Percentiles rank a stretch among this genome's conserved stretches.
These are phyloP conservation scores for Alca torda DNA, from an alignment of 2,797 vertebrate genomes.

Conservation along the genomic window DNA sequence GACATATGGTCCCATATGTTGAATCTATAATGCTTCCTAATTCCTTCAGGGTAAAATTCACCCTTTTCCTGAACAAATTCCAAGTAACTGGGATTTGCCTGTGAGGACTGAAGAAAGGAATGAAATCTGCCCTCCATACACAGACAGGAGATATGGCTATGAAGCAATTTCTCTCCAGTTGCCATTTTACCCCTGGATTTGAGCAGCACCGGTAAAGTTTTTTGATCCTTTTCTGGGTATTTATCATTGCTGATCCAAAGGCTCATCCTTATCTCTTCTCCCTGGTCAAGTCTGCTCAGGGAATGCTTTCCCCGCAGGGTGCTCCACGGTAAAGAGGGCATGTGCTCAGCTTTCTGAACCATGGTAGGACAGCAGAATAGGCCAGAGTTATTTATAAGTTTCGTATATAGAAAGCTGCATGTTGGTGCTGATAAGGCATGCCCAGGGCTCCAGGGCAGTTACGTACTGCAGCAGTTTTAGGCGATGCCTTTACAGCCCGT, in stretches of 20 bases:
- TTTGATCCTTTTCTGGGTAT: neutral
- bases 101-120: neutral
- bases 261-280: neutral
- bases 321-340: neutral
- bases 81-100: conserved; percentile 21
- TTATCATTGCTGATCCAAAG: neutral
- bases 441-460: neutral
- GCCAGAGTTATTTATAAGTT: neutral
- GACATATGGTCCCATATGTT: conserved; percentile 54
- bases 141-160: neutral
- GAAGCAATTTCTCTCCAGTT: neutral
- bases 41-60: conserved; percentile 33
- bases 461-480: neutral
- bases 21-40: conserved; percentile 28
- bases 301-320: neutral
- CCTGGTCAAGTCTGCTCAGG: neutral
- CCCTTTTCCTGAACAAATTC: conserved; percentile 39
- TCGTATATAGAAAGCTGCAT: neutral
- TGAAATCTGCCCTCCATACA: neutral
- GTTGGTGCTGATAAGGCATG: neutral
- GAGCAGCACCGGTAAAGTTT: neutral
- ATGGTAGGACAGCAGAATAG: neutral
- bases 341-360: neutral
- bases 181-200: neutral
- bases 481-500: neutral